phyloP scores from a whole-genome alignment of 2,797 vertebrate species.

The Atherinosoma microstoma region DNA sequence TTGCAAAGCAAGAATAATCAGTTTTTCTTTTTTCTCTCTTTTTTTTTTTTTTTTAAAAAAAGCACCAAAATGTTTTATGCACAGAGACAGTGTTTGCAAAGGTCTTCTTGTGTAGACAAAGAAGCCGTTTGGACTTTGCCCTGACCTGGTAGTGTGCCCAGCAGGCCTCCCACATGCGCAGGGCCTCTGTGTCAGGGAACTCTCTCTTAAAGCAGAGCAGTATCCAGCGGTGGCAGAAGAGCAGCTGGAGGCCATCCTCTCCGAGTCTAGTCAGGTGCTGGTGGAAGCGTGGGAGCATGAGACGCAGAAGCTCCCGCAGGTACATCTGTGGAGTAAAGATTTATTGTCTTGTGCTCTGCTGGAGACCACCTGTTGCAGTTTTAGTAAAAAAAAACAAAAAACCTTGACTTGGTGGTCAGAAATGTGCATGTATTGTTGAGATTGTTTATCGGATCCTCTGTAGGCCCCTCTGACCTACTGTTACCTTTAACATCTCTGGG shows the following conservation, averaged over 20 bases:
- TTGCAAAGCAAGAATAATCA: neutral
- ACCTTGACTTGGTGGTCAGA: neutral
- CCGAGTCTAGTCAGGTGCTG: slow-evolving; percentile 91
- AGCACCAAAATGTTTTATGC: neutral
- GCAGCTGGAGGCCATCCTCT: slow-evolving; percentile 96
- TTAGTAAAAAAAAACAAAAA: neutral
- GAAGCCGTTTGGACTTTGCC: slow-evolving; percentile 18
- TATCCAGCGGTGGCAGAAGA: slow-evolving; percentile 99
- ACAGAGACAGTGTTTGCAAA: slow-evolving; percentile 21
- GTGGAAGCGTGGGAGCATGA: slow-evolving; percentile 91
- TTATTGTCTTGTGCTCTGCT: neutral
- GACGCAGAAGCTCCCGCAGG: slow-evolving; percentile 93
- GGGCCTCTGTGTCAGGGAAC: slow-evolving; percentile 93
- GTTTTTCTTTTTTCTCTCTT: too few species aligned
- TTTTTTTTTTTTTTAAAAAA: neutral
- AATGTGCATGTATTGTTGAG: neutral
- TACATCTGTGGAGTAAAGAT: slow-evolving; percentile 85
- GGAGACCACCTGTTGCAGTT: neutral
- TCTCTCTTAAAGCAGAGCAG: slow-evolving; percentile 98
- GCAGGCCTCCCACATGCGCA: slow-evolving; percentile 99
- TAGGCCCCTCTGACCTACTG: neutral
- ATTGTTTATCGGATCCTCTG: too few species aligned
- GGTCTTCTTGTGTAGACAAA: slow-evolving; percentile 25
- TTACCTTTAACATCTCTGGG: neutral
- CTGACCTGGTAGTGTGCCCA: slow-evolving; percentile 99